Conservation (phyloP, 2,888 invertebrate genomes). For the Philhelius pedissequus region DNA sequence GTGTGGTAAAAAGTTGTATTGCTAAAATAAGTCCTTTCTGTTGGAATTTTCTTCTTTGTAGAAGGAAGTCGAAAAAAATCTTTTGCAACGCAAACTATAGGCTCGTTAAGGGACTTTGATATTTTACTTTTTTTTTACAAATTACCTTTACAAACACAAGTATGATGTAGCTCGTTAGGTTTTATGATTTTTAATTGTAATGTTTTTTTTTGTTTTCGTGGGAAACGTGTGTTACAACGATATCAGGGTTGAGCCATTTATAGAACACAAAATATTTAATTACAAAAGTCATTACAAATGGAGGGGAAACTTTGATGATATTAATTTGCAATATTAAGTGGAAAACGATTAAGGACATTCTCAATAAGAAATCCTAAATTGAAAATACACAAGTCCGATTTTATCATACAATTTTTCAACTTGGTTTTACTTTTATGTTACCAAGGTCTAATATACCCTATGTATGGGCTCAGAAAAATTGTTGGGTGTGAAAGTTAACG, state of each 20-base stretch:
- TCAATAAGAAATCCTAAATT: too few species aligned
- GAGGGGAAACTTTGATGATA: background rate
- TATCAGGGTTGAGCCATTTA: background rate
- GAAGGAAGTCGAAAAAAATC: background rate
- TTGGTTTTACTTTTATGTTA: too few species aligned
- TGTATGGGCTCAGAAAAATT: too few species aligned
- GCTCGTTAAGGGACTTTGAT: background rate
- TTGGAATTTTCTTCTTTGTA: background rate
- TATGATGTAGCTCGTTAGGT: background rate
- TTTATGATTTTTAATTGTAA: background rate
- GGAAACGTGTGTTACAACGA: background rate
- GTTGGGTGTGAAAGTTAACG: too few species aligned
- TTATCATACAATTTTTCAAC: too few species aligned
- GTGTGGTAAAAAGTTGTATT: conserved; percentile 25
- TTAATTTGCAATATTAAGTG: background rate
- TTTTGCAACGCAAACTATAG: background rate
- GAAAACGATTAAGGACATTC: background rate
- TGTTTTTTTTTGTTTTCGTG: background rate
- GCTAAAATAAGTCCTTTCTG: conserved; percentile 13
- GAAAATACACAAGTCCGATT: too few species aligned
- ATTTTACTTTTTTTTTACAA: background rate
- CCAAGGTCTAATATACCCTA: too few species aligned
- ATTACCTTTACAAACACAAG: background rate
- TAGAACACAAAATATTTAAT: background rate
- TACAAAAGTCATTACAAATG: background rate